These are phyloP conservation scores for Fragum whitleyi DNA, from an alignment of 2,888 invertebrate genomes.

Conservation along the genomic window DNA sequence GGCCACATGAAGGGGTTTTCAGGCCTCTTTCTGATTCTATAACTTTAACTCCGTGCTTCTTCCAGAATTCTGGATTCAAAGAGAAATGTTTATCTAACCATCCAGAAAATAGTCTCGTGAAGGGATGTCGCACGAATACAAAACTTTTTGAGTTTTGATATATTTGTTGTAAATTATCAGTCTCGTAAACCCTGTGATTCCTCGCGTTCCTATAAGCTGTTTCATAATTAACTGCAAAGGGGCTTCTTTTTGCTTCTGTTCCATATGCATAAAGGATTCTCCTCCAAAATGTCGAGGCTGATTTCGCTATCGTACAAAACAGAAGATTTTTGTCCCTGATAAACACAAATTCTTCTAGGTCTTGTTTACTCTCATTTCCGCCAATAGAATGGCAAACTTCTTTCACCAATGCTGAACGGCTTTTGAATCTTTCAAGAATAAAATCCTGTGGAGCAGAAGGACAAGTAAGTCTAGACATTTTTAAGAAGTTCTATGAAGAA, in stretches of 20 bases:
- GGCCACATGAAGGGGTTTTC: constrained; percentile 58
- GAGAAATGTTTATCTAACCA: constrained; percentile 70
- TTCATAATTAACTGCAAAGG: not conserved
- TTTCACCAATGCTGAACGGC: no score
- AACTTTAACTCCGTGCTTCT: constrained; percentile 37
- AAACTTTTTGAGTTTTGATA: constrained; percentile 28
- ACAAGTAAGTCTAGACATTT: no score
- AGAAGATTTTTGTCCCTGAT: no score
- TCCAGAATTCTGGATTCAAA: constrained; percentile 64
- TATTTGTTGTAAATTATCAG: not conserved
- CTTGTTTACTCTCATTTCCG: no score
- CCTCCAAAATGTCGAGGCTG: not conserved
- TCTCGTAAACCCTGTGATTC: not conserved
- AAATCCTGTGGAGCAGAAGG: no score
- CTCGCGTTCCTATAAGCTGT: not conserved
- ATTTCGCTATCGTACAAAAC: no score
- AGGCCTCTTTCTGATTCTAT: constrained; percentile 28
- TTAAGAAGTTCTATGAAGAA: no score
- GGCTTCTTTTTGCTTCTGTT: not conserved
- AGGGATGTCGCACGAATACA: constrained; percentile 68
- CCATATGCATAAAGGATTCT: not conserved
- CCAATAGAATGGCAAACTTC: no score
- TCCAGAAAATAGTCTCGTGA: constrained; percentile 63
- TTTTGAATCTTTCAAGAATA: no score
- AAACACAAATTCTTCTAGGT: no score